A percentile compares a stretch with the other conserved stretches of the same genome.
Conservation (phyloP, 2,888 invertebrate genomes). For the Trissolcus brochymenae region DNA sequence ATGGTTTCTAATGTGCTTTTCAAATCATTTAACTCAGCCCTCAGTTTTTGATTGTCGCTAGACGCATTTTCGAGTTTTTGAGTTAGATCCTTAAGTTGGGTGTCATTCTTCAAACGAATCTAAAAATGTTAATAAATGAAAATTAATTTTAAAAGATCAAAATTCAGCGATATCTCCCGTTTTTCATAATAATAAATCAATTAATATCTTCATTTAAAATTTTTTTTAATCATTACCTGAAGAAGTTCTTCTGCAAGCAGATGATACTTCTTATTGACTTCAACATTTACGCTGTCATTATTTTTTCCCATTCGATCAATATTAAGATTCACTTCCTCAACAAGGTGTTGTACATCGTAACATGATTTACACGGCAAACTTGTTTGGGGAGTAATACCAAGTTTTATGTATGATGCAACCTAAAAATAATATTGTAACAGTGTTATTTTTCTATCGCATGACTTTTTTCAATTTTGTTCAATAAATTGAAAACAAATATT, state of each 20-base stretch:
- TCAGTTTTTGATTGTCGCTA: constrained; percentile 3
- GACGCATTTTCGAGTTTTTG: constrained; percentile 2
- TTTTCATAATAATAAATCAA: background rate
- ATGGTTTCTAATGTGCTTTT: background rate
- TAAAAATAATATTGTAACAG: background rate
- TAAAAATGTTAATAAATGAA: constrained; percentile 3
- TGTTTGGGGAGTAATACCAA: background rate
- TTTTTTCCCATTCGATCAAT: constrained; percentile 52
- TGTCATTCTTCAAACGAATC: constrained; percentile 4
- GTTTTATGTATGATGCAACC: background rate
- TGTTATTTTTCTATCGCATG: too few species aligned
- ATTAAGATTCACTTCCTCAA: constrained; percentile 29
- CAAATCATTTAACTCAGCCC: background rate
- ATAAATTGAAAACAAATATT: background rate
- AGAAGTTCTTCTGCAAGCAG: constrained; percentile 61
- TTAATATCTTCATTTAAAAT: background rate
- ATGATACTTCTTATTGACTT: constrained; percentile 60
- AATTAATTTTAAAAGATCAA: background rate
- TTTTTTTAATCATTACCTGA: constrained; percentile 57
- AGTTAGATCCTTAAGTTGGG: background rate
- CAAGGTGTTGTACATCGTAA: constrained; percentile 6
- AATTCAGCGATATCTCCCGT: background rate
- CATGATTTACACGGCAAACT: constrained; percentile 2
- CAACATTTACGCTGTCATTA: constrained; percentile 58
- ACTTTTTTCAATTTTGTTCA: background rate